Evolutionary conservation across 1,140 invertebrate genomes (phyloP).

Genomic region (Atta colombica): DNA sequence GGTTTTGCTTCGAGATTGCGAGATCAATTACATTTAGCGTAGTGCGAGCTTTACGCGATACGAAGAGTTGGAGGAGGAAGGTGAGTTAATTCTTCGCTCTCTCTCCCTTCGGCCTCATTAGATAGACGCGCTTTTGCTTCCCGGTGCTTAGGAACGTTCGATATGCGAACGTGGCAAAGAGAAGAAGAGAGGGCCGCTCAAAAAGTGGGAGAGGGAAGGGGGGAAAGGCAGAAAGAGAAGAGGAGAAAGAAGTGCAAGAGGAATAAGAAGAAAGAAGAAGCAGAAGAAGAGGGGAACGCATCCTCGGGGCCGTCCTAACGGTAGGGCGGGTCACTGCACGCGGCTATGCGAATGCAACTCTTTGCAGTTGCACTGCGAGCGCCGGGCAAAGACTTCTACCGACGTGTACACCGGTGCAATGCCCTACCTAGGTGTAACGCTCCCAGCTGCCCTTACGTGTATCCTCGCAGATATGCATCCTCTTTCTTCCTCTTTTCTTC

Average conservation of each 20-base stretch:
- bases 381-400: slow-evolving; percentile 72
- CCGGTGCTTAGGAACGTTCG: slow-evolving; percentile 74
- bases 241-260: slow-evolving; percentile 62
- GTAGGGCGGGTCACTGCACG: slow-evolving; percentile 87
- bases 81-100: slow-evolving; percentile 71
- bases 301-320: slow-evolving; percentile 87
- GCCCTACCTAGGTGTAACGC: slow-evolving; percentile 85
- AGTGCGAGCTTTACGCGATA: slow-evolving; percentile 51
- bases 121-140: slow-evolving; percentile 75
- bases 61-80: slow-evolving; percentile 41
- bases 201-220: background rate
- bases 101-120: slow-evolving; percentile 64
- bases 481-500: slow-evolving; percentile 58
- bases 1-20: background rate
- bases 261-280: slow-evolving; percentile 72
- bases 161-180: slow-evolving; percentile 56
- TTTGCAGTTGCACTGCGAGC: slow-evolving; percentile 77
- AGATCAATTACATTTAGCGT: slow-evolving; percentile 59
- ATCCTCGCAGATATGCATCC: slow-evolving; percentile 65
- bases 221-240: slow-evolving; percentile 23
- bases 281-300: slow-evolving; percentile 76
- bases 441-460: slow-evolving; percentile 83
- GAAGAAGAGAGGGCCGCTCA: background rate
- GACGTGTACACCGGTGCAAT: slow-evolving; percentile 82
- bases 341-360: slow-evolving; percentile 83